Base-by-base conservation (phyloP, 2,113 vertebrate species). In the Pollachius pollachius region DNA sequence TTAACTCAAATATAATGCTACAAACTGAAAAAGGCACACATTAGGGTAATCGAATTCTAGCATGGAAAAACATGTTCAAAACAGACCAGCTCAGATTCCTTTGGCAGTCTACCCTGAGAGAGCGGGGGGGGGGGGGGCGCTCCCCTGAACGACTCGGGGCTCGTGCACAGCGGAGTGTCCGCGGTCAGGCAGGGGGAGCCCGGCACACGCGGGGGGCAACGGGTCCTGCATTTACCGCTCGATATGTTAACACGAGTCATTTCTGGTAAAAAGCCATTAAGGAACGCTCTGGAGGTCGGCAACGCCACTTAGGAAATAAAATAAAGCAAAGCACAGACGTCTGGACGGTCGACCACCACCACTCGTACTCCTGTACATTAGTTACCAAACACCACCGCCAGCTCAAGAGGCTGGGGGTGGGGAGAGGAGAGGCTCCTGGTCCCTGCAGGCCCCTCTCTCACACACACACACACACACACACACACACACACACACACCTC, bases 211-310 rank as follows among this genome's bases (percentile, higher is more conserved):
- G 11, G 41, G 11, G 41, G 62, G 68, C 64, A 30, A 67, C 62
- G 60, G 23, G 58, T 68, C 65, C 13, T 70, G 72, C 64, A 57
- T 73, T 80, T 70, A 72, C 63, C 75, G 30, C 54, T 72, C 62
- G 30, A 63, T 60, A 71, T 68, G 78, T 75, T 72, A 63, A 77
- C 41, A 48, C 8, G 8, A 60, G 72, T 69, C 59, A 79, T 67
- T 37, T 34, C 67, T 72, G 82, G 69, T 6, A 21, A 65, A 65
- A 70, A 69, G 5, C 0, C 69, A 71, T 72, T 67, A 52, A 68
- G 60, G 15, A 70, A 67, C 58, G 3, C 21, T 76, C 41, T 48
- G 41, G 41, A 48, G 41, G 41, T 13, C 2, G 41, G 69, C 37
- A 71, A 64, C 48, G 62, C n/a, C 25, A 65, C 65, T 54, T 52